These are phyloP conservation scores for Xiphophorus hellerii DNA, from an alignment of 2,113 vertebrate species.

Conservation along the genomic window DNA sequence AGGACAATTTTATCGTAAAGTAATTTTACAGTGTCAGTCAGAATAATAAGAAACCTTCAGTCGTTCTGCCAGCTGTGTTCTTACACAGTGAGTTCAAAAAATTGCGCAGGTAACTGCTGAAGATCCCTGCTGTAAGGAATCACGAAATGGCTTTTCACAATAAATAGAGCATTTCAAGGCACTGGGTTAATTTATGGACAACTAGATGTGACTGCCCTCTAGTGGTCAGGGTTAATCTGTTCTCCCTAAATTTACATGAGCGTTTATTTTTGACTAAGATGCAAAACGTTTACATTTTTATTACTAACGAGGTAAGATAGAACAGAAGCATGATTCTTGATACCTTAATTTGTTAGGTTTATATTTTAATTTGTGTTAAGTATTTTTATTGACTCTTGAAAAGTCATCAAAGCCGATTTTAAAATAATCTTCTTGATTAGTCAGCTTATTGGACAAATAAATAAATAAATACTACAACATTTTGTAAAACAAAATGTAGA, in stretches of 20 bases:
- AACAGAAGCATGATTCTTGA: neutral
- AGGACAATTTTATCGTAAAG: neutral
- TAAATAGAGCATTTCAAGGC: slow-evolving; percentile 16
- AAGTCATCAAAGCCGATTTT: neutral
- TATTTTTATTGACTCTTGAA: neutral
- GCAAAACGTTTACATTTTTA: neutral
- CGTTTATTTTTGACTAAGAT: neutral
- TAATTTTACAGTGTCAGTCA: neutral
- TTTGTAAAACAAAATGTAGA: neutral
- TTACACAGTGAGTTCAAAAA: neutral
- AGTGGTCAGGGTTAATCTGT: slow-evolving; percentile 35
- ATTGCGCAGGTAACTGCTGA: neutral
- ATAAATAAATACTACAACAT: neutral
- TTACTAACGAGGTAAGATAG: neutral
- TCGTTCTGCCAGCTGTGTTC: neutral
- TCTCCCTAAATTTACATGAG: neutral
- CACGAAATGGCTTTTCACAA: slow-evolving; percentile 45
- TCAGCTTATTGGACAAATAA: neutral
- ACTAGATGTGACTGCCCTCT: slow-evolving; percentile 59
- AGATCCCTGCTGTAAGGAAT: slow-evolving; percentile 36
- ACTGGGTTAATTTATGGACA: neutral
- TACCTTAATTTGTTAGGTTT: neutral
- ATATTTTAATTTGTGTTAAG: neutral
- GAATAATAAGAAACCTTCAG: neutral
- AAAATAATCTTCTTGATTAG: neutral